phyloP scores from a whole-genome alignment of 2,888 invertebrate species.

The Polydesmus complanatus region DNA sequence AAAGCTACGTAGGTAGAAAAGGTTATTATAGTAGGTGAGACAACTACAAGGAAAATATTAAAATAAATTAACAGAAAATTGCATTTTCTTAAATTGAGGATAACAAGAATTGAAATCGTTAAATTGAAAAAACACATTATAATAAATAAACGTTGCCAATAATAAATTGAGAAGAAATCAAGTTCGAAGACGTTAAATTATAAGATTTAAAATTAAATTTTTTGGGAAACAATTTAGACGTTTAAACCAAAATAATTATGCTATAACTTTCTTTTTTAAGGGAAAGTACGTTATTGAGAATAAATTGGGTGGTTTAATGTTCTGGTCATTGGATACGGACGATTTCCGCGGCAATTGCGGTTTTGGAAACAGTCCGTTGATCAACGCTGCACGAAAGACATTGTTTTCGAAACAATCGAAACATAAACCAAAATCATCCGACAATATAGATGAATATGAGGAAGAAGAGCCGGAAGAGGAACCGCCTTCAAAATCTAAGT shows the following conservation, averaged over 20 bases:
- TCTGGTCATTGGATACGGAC: slow-evolving; percentile 88
- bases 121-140: no score
- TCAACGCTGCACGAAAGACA: slow-evolving; percentile 51
- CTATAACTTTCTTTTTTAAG: slow-evolving; percentile 23
- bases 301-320: slow-evolving; percentile 77
- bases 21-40: no score
- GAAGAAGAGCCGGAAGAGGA: not conserved
- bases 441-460: not conserved
- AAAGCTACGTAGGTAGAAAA: no score
- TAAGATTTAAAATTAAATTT: no score
- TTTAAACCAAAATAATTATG: no score
- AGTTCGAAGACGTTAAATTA: not conserved
- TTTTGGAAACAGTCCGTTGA: slow-evolving; percentile 71
- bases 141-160: no score
- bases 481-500: no score
- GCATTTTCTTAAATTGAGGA: no score
- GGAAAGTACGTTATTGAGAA: slow-evolving; percentile 71
- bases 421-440: not conserved
- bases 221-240: no score
- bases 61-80: no score
- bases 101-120: no score
- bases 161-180: not conserved
- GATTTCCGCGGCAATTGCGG: slow-evolving; percentile 85
- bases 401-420: slow-evolving; percentile 6
- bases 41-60: no score